These are phyloP conservation scores for Propithecus coquereli DNA, from an alignment of 2,113 vertebrate genomes.

Conservation along the genomic window DNA sequence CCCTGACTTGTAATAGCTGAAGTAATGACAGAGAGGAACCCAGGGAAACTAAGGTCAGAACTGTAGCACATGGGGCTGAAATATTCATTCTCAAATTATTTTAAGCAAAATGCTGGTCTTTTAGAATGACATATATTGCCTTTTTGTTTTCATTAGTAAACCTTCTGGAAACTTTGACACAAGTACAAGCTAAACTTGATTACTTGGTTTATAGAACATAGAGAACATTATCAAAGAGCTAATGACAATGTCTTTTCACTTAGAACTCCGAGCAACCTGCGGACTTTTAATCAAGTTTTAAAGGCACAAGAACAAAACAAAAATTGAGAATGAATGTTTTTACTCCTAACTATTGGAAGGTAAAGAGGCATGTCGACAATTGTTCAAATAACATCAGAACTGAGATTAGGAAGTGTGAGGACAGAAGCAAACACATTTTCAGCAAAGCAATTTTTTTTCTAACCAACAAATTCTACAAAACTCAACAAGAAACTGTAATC, in stretches of 20 bases:
- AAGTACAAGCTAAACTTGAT: slow-evolving; percentile 60
- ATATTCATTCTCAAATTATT: slow-evolving; percentile 45
- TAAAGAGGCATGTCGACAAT: slow-evolving; percentile 10
- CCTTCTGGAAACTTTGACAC: slow-evolving; percentile 24
- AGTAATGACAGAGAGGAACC: neutral
- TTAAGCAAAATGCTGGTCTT: neutral
- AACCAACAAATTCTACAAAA: slow-evolving; percentile 54
- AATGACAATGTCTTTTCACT: slow-evolving; percentile 51
- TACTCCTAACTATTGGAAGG: slow-evolving; percentile 11
- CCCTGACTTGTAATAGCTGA: slow-evolving; percentile 7
- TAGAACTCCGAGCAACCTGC: slow-evolving; percentile 50
- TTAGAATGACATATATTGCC: neutral
- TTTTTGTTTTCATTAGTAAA: slow-evolving; percentile 53
- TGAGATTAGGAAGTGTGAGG: slow-evolving; percentile 41
- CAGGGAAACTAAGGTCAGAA: slow-evolving; percentile 2
- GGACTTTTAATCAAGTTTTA: slow-evolving; percentile 68
- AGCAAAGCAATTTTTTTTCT: slow-evolving; percentile 37
- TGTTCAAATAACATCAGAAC: slow-evolving; percentile 45
- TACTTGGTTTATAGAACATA: slow-evolving; percentile 60
- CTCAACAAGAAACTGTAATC: slow-evolving; percentile 58
- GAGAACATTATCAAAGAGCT: slow-evolving; percentile 53
- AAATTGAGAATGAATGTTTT: slow-evolving; percentile 52
- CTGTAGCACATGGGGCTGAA: neutral
- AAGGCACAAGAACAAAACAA: slow-evolving; percentile 55
- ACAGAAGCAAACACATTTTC: slow-evolving; percentile 60